Evolutionary conservation across 2,113 vertebrate genomes (phyloP), one percentile per base, ranked within the genome.

Genomic region (Mastomys natalensis): DNA sequence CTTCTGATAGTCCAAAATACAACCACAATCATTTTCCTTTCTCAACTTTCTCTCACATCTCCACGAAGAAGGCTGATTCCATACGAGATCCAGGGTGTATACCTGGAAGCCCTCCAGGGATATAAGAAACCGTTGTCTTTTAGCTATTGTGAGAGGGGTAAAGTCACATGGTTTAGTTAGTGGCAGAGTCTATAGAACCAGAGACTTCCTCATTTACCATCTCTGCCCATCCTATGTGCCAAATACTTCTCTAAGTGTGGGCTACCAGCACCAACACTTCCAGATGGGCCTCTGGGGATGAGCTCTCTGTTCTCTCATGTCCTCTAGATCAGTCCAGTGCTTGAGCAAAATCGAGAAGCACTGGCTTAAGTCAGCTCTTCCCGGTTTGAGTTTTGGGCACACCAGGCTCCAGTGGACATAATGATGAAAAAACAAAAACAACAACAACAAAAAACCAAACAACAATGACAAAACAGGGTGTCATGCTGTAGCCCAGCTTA

Each of bases 141-240:
- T 0, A 6, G 51, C 37, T 34, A 9, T 80, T 53, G 2, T n/a
- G 86, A 82, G 58, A 43, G 66, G 74, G 86, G 72, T 31, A 64
- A 91, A 91, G 74, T 84, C 74, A 66, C 26, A 90, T 68, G 37
- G n/a, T n/a, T 95, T 91, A 92, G 60, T 96, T 48, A 93, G 45
- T 29, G 48, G 89, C 94, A 97, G 24, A 96, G 13, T 13, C 76
- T 68, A 68, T 15, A 74, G 96, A 98, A 93, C 92, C 55, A 91
- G 37, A 96, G 95, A 76, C 16, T 15, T 80, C 96, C 34, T 95
- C 34, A 29, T 73, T 21, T 76, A 60, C 81, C 0, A 0, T 22
- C 24, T 68, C 73, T 73, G 72, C 92, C 96, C 81, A 53, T 95
- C 87, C 55, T 88, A 85, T 95, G 80, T 76, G 90, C 48, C 90